Evolutionary conservation across 1,140 invertebrate species (phyloP).

Genomic region (Zaprionus kolodkinae): DNA sequence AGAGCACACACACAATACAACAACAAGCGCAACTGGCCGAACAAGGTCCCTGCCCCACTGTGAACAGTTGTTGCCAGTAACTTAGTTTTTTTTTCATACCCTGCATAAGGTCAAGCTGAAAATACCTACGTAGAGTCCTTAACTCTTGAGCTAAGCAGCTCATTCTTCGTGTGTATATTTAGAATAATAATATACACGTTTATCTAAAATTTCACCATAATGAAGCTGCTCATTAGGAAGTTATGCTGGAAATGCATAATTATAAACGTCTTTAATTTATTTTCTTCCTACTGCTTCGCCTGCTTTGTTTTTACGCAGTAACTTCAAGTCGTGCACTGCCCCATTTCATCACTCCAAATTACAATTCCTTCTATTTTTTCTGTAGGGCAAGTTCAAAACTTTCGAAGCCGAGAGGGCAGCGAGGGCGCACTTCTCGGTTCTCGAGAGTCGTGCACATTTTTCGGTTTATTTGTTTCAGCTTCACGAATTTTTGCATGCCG

Average conservation of each 20-base stretch:
- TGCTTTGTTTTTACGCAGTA: background rate
- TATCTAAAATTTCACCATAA: background rate
- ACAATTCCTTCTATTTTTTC: conserved; percentile 21
- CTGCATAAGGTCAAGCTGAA: background rate
- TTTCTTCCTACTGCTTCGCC: too few species aligned
- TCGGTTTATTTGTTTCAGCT: conserved; percentile 58
- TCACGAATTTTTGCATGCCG: conserved; percentile 54
- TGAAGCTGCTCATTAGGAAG: background rate
- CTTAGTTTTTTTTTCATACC: conserved; percentile 60
- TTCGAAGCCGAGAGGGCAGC: conserved; percentile 35
- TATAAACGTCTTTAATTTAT: too few species aligned
- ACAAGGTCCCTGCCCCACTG: conserved; percentile 1
- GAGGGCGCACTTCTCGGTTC: conserved; percentile 39
- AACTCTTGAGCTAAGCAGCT: background rate
- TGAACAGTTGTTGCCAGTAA: conserved; percentile 71
- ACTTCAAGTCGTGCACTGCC: background rate
- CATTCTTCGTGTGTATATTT: background rate
- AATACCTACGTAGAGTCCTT: background rate
- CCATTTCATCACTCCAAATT: background rate
- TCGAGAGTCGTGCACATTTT: conserved; percentile 57
- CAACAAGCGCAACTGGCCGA: conserved; percentile 1
- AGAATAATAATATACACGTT: background rate
- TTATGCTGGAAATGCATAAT: background rate
- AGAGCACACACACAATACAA: conserved; percentile 9
- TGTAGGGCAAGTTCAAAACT: conserved; percentile 62